Base-by-base conservation (phyloP, 2,113 vertebrate genomes). In the Vimba vimba region DNA sequence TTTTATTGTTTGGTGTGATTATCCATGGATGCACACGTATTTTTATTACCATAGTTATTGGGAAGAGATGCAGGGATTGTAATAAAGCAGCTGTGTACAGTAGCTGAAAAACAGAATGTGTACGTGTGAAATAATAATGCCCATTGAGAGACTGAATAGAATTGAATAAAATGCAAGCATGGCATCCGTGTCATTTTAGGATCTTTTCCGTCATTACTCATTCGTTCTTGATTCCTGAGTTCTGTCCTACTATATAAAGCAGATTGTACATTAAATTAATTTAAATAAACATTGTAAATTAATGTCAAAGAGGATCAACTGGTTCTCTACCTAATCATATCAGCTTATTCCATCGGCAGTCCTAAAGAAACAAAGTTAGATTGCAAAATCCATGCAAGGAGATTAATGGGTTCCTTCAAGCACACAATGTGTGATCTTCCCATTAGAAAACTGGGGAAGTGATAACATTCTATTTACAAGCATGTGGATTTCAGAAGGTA, bases 391-490 rank as follows among this genome's bases (percentile, higher is more conserved):
- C 30, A 68, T 62, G 39, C 85, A 87, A 36, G 36, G 25, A 79
- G 64, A 62, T 84, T 36, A 79, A 79, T 83, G 68, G 36, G 64
- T 78, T 36, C 75, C 33, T 59, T 75, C 23, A 69, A 85, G 69
- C 83, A 13, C 23, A 68, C 50, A 77, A 81, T 60, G 19, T 66
- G 23, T 66, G 30, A 66, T 81, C 60, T 66, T 47, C 21, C 25
- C 52, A 43, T 33, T 27, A 60, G 21, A 17, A 62, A 43, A 68
- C 45, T 33, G 71, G 17, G n/a, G 27, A 47, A 68, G 36, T n/a
- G 79, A 79, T 73, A 83, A 57, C 57, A 57, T 75, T 27, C 55
- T 86, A 62, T 84, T 88, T 84, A 79, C 73, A 85, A 71, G 60
- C 39, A 75, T 83, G 71, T 13, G 50, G 86, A 79, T 77, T 71